Base-by-base conservation (phyloP, 1,140 invertebrate species). In the Drosophila albomicans region DNA sequence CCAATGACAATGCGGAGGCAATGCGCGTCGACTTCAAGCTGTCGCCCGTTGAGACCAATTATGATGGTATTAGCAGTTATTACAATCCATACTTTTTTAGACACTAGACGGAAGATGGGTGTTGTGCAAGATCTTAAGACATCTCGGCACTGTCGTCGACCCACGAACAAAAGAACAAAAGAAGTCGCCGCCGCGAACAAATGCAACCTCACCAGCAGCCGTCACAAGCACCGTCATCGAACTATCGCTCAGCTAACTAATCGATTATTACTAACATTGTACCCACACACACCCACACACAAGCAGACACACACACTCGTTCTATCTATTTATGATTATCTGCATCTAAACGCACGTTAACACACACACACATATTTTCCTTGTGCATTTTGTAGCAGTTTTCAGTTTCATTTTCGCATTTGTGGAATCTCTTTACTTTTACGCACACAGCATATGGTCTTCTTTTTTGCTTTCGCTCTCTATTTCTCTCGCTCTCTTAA, bases 41-140 rank as follows among this genome's bases (percentile, higher is more conserved):
- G 58, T 64, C 69, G 63, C 91, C 92, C 59, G 69, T 90, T 49
- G 80, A 88, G 64, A 80, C 76, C 54, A 81, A 78, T 68, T 91
- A 88, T 84, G 92, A 92, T 91, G 92, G 92, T 92, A 92, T 91
- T 78, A 91, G 86, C 91, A 79, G 91, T 91, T 92, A 85, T 79
- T 92, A 92, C 70, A 91, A 81, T 87, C 85, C 91, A 68, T 92
- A 92, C 79, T 87, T 87, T 78, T 90, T 90, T 79, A 89, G 82
- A 63, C 82, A 86, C 75, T 92, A 92, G 72, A 78, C 7, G 58
- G 58, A 10, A 11, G 13, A 32, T 6, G 32, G 1, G 32, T 32
- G 32, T 11, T 7, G 38, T 41, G 38, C 38, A 41, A 7, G 8
- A 41, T 10, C 7, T 11, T 11, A 58, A 7, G 46, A 46, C 20